Conservation (phyloP, 2,797 vertebrate genomes). For the Cossypha caffra region DNA sequence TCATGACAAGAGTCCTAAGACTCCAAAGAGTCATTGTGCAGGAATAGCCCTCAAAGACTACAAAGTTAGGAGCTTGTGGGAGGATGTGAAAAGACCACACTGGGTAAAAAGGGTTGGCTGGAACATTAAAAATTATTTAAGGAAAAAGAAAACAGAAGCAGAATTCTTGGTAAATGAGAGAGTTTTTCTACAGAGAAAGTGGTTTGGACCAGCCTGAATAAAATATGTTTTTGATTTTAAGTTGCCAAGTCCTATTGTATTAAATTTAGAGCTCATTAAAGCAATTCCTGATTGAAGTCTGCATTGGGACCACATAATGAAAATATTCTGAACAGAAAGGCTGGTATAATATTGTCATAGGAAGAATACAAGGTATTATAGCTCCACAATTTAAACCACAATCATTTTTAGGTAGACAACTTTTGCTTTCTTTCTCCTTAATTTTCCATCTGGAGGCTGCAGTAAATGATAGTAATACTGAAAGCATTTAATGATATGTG, state of each 20-base stretch:
- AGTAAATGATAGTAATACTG: background rate
- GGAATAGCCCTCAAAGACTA: background rate
- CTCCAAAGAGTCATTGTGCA: background rate
- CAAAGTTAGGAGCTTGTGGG: background rate
- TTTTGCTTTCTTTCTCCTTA: background rate
- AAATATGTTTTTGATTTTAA: background rate
- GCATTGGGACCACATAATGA: background rate
- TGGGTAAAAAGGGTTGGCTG: background rate
- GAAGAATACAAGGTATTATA: background rate
- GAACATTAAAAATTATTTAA: background rate
- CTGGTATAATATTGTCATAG: background rate
- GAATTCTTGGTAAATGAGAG: background rate
- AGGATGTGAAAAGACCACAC: background rate
- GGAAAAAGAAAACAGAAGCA: background rate
- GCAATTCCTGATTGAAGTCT: background rate
- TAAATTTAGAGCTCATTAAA: background rate
- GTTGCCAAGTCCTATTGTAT: background rate
- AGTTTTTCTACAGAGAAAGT: constrained; percentile 6
- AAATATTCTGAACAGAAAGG: background rate
- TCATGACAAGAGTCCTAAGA: background rate
- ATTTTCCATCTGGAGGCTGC: constrained; percentile 2
- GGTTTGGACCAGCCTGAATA: background rate
- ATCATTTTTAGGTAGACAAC: background rate
- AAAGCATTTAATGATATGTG: background rate
- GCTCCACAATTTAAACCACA: background rate